Base-by-base conservation (phyloP, 1,140 invertebrate genomes). In the Anagrus nilaparvatae region DNA sequence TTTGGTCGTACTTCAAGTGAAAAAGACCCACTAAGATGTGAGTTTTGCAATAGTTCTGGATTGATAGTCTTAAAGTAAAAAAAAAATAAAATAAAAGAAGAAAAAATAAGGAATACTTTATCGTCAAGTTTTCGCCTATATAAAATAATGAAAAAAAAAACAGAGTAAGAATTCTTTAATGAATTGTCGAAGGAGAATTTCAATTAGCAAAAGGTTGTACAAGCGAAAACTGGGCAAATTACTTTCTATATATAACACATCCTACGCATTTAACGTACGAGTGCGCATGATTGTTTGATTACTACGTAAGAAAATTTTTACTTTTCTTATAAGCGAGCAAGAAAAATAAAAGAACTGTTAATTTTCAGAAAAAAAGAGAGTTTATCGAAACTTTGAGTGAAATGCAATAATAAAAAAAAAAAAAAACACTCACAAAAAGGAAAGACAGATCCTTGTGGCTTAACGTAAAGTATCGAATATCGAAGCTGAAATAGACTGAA, bases 131-230 rank as follows among this genome's bases (percentile, higher is more conserved):
- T n/a, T n/a, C n/a, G n/a, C n/a, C n/a, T n/a, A n/a, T n/a, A n/a
- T n/a, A n/a, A n/a, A n/a, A n/a, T n/a, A n/a, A n/a, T n/a, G n/a
- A n/a, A n/a, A n/a, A n/a, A n/a, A n/a, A n/a, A n/a, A n/a, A n/a
- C n/a, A n/a, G n/a, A 5, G 24, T 18, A 25, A 27, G 28, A 16
- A 2, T 34, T 18, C 35, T 37, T 18, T 37, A 37, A 37, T 37
- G 35, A 37, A 25, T 27, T 37, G 14, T 37, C 24, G 23, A 19
- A 21, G 18, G 19, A 18, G 35, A 37, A 37, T 37, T 37, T 37
- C 23, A 10, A 37, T 37, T 37, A 37, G 24, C 18, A 6, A 19
- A 20, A 19, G n/a, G n/a, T n/a, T n/a, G n/a, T n/a, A 34, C 17
- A 35, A 10, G 33, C 14, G 30, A 7, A 17, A 13, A n/a, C n/a